Evolutionary conservation across 2,888 invertebrate genomes (phyloP).

Genomic region (Diaphora mendica): DNA sequence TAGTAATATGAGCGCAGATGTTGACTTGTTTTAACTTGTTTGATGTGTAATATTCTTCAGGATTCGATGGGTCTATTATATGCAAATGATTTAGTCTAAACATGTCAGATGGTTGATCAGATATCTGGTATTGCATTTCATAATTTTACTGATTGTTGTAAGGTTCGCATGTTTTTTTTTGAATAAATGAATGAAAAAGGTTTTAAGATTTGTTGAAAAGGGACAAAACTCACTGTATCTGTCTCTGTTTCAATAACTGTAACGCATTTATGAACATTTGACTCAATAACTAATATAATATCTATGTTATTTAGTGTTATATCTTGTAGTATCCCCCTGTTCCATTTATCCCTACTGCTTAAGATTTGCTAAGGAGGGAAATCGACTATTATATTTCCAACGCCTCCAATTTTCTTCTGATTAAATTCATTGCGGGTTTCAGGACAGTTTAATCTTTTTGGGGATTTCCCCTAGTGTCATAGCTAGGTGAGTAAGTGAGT

Average conservation of each 20-base stretch:
- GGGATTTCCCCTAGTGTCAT: too few relatives aligned
- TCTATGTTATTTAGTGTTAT: not conserved
- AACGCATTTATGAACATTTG: not conserved
- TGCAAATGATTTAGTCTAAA: not conserved
- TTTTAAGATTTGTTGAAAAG: not conserved
- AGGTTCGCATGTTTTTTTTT: too few relatives aligned
- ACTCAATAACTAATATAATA: not conserved
- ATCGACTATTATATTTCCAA: too few relatives aligned
- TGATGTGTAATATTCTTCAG: not conserved
- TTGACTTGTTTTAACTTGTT: not conserved
- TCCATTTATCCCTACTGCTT: too few relatives aligned
- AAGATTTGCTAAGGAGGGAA: too few relatives aligned
- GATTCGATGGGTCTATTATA: not conserved
- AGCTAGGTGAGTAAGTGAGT: too few relatives aligned
- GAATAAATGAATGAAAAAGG: not conserved
- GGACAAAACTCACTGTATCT: not conserved
- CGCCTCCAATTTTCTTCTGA: too few relatives aligned
- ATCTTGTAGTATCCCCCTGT: not conserved
- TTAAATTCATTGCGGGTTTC: too few relatives aligned
- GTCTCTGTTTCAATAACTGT: not conserved
- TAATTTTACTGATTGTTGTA: too few relatives aligned
- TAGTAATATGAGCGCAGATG: not conserved
- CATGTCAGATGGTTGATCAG: not conserved
- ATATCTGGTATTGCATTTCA: too few relatives aligned
- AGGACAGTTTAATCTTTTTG: too few relatives aligned